Evolutionary conservation across 2,113 vertebrate species (phyloP), one percentile per base, ranked within the genome.

Genomic region (Pedetes capensis): DNA sequence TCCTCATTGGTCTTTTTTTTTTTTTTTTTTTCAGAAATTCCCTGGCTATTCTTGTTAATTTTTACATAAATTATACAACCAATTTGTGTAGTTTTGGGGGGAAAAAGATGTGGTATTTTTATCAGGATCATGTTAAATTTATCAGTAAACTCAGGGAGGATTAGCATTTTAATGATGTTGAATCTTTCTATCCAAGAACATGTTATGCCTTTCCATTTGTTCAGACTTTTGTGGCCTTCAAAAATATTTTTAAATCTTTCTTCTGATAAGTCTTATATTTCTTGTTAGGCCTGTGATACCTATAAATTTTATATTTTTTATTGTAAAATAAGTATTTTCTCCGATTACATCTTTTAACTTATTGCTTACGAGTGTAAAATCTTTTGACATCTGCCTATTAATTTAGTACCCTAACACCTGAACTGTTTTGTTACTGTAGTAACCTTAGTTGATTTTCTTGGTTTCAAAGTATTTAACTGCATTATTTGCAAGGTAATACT

Each of bases 161-260:
- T 96, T 97, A 96, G 90, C 96, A 95, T 97, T 83, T 95, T 96
- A 97, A 95, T 95, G 92, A 97, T 85, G 71, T 51, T 76, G 76
- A 87, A 3, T 74, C 84, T 93, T 97, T 96, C 96, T 89, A 93
- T 93, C 92, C 91, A 97, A 95, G 66, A 94, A 89, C 82, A 89
- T 89, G 47, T n/a, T 95, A 87, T 95, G 87, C 64, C 44, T 95
- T 94, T 93, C 89, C 84, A 95, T 92, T 96, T 96, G 66, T 87
- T 94, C 80, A 92, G 86, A 80, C 64, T 93, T 96, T 72, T 87
- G 55, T 95, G 90, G 85, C 44, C 81, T 96, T 97, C 66, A 79
- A 91, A 96, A 72, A 39, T 83, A 91, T 89, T 79, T n/a, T 89
- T 61, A 72, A 88, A 37, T 6, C 82, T 91, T 94, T 94, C 72